These are phyloP conservation scores for Listronotus bonariensis DNA, from an alignment of 1,140 invertebrate genomes.

Conservation along the genomic window DNA sequence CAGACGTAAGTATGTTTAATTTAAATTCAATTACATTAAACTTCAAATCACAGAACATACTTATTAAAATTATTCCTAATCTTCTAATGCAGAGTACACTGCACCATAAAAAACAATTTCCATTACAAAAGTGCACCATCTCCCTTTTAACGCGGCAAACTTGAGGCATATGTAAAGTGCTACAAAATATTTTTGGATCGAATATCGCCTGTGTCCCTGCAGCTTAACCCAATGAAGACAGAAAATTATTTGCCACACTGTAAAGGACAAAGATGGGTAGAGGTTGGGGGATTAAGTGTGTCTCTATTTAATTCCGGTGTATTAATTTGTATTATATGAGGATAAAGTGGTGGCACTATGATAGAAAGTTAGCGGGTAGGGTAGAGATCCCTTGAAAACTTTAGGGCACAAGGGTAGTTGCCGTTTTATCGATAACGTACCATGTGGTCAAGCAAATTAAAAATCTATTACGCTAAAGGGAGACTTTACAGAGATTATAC, in stretches of 20 bases:
- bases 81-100: conserved; percentile 17
- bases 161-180: conserved; percentile 43
- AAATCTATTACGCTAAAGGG: conserved; percentile 43
- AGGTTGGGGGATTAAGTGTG: conserved; percentile 44
- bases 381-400: conserved; percentile 18
- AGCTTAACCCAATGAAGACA: conserved; percentile 6
- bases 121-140: conserved; percentile 26
- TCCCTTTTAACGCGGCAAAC: conserved; percentile 36
- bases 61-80: conserved; percentile 29
- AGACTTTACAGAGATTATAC: conserved; percentile 33
- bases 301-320: conserved; percentile 51
- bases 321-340: conserved; percentile 53
- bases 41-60: conserved; percentile 16
- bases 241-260: neutral
- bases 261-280: conserved; percentile 14
- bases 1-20: no score
- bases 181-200: conserved; percentile 40
- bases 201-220: conserved; percentile 22
- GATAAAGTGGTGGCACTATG: conserved; percentile 51
- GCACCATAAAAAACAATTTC: conserved; percentile 28
- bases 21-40: no score
- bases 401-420: conserved; percentile 21
- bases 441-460: conserved; percentile 52
- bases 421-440: conserved; percentile 35
- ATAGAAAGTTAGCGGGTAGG: conserved; percentile 42